Base-by-base conservation (phyloP, 2,797 vertebrate genomes). In the Alca torda region DNA sequence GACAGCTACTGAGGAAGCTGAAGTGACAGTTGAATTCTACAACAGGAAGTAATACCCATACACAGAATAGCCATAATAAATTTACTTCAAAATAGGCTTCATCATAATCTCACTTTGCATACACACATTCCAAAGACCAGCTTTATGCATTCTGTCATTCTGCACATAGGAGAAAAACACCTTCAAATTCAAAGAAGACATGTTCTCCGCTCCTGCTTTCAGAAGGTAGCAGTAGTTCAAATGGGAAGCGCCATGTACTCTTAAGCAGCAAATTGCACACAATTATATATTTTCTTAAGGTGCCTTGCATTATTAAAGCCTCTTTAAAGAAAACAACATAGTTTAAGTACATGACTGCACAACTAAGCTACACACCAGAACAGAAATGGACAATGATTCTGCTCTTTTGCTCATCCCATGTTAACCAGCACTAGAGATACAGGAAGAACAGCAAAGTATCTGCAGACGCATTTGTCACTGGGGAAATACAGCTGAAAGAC, bases 281-380 rank as follows among this genome's bases (percentile, higher is more conserved):
- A 95, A 96, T 57, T 86, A 91, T 82, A 89, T 92, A 93, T 96
- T 97, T 97, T 95, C 93, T 97, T 95, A 96, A 95, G 95, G 94
- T 95, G 89, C 25, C 57, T 90, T 96, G 57, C 89, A 95, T 96
- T 95, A 96, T 97, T 97, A 91, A 97, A 95, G 64, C 43, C 85
- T 93, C 87, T 96, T 96, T 90, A 93, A 93, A 87, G 87, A 67
- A 83, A 76, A 91, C 87, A 96, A 94, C 41, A n/a, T 41, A 91
- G 64, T 87, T 95, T 94, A 84, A 85, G 54, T 73, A 96, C 78
- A 80, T 74, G 95, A 93, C 59, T 91, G 87, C 56, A 93, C 83
- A 96, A 41, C 84, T 80, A 68, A 81, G 64, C 77, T 87, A 60
- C 10, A 3, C 28, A 91, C 51, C 70, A 82, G 78, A 96, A 84